Base-by-base conservation (phyloP, 2,797 vertebrate species). In the Typhlichthys eigenmanni region DNA sequence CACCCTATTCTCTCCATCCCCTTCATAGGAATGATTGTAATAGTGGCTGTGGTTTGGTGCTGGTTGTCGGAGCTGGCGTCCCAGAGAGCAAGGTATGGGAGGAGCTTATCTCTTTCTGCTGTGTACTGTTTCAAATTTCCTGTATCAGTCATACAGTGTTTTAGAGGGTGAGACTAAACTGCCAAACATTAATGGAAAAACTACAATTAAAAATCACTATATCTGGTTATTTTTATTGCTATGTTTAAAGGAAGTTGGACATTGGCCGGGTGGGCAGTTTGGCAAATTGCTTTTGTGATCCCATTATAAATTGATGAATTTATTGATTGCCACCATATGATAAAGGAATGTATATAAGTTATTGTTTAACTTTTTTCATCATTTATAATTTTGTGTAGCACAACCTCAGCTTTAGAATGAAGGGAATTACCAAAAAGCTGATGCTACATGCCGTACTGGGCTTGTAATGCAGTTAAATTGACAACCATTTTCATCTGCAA, bases 11-110 rank as follows among this genome's bases (percentile, higher is more conserved):
- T 96, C 92, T 95, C 94, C 87, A 92, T 95, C 89, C 93, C 92
- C 91, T 93, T 95, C 81, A 85, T 95, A 96, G 95, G 95, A 94
- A 93, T 95, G 93, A 95, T 95, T 92, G 91, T 95, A 85, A 93
- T 95, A 87, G 90, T 94, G 90, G 93, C 92, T 87, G 91, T 95
- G 90, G 90, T 94, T 91, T 94, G 95, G 95, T 96, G 95, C 93
- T 95, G 95, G 93, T 94, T 93, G 93, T 94, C 95, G 74, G 95
- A 96, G 94, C 93, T 94, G 81, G 92, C 92, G 76, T 93, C 93
- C 87, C 94, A 93, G 92, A 87, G 83, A 86, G 82, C 80, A 90
- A 96, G 95, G 95, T 96, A 96, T 80, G 91, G 81, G 84, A 85
- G 87, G 87, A 81, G 78, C 81, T 80, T 74, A 80, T 78, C 74